A percentile compares a stretch with the other conserved stretches of the same genome.
Conservation (phyloP, 2,113 vertebrate species). For the Antechinus stuartii region DNA sequence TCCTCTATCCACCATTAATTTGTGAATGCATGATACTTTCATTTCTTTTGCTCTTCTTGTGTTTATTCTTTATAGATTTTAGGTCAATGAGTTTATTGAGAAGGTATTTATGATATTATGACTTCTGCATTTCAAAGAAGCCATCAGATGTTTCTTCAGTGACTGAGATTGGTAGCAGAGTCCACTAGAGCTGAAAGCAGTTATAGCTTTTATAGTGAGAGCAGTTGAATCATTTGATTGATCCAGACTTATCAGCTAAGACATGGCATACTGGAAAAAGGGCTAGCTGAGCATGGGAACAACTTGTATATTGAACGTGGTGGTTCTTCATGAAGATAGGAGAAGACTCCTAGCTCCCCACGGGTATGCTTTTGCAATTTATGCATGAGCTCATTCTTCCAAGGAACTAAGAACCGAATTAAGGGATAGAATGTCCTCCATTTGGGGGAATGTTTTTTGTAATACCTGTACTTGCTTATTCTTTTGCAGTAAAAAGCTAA, state of each 20-base stretch:
- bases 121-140: background rate
- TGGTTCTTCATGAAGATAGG: background rate
- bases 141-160: background rate
- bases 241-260: background rate
- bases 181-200: background rate
- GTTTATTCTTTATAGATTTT: background rate
- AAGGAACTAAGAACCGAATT: background rate
- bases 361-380: background rate
- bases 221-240: too few species aligned
- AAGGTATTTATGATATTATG: background rate
- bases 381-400: background rate
- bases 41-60: background rate
- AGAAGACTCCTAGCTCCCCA: background rate
- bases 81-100: background rate
- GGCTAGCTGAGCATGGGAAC: background rate
- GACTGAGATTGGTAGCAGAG: background rate
- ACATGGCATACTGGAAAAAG: fast-evolving
- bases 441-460: background rate
- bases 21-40: background rate
- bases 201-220: background rate
- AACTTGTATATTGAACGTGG: background rate
- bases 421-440: background rate
- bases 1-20: background rate
- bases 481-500: background rate
- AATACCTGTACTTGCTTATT: background rate